Evolutionary conservation across 2,113 vertebrate genomes (phyloP).

Genomic region (Martes martes): DNA sequence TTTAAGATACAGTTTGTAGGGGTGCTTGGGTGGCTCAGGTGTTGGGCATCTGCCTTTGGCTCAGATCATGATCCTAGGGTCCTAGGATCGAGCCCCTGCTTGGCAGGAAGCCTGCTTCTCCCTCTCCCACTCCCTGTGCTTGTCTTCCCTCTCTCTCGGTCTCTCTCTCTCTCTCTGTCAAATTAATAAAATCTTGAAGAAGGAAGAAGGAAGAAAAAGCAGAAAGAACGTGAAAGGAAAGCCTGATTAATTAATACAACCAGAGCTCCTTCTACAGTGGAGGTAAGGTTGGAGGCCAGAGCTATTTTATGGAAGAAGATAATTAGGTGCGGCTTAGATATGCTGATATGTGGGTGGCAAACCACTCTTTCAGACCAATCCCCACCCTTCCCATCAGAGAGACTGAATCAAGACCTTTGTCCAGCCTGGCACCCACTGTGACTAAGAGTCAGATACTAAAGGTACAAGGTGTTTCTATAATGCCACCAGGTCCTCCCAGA

Average conservation of each 20-base stretch:
- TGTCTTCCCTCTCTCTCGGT: too few relatives aligned
- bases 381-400: neutral
- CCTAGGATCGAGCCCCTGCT: too few relatives aligned
- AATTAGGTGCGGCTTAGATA: neutral
- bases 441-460: neutral
- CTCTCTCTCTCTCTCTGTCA: too few relatives aligned
- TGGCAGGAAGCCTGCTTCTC: too few relatives aligned
- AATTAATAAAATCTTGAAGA: too few relatives aligned
- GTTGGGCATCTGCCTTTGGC: too few relatives aligned
- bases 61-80: too few relatives aligned
- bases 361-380: neutral
- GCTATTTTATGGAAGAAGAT: neutral
- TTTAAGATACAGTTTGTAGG: neutral
- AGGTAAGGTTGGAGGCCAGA: neutral
- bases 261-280: neutral
- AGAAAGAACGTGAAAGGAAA: too few relatives aligned
- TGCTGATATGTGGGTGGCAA: neutral
- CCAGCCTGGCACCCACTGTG: neutral
- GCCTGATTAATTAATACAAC: too few relatives aligned
- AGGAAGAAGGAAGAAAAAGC: neutral
- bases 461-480: neutral
- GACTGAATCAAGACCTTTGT: neutral
- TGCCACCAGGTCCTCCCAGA: neutral
- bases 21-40: too few relatives aligned
- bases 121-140: too few relatives aligned